A percentile compares a stretch with the other conserved stretches of the same genome.
Conservation (phyloP, 2,888 invertebrate species). For the Drosophila anomalata region DNA sequence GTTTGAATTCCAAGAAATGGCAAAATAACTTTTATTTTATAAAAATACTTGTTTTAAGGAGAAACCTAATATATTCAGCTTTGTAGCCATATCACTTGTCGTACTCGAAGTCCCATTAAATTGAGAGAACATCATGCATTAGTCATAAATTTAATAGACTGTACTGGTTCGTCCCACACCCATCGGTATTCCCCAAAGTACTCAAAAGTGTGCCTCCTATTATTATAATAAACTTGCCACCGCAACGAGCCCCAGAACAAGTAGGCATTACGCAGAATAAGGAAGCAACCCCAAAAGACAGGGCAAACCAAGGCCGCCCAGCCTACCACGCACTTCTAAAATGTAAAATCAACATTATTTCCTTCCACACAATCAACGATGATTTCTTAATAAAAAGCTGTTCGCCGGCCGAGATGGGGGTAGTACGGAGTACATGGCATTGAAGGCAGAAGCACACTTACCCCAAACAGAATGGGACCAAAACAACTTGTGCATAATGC, state of each 20-base stretch:
- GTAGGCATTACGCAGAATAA: constrained; percentile 10
- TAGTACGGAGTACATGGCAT: neutral
- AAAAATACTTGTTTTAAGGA: neutral
- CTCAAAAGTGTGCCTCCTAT: constrained; percentile 63
- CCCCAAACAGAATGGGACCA: constrained; percentile 29
- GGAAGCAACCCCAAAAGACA: constrained; percentile 39
- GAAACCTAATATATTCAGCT: neutral
- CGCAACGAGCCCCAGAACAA: constrained; percentile 36
- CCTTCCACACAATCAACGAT: constrained; percentile 79
- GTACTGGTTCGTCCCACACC: constrained; percentile 3
- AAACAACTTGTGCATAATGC: constrained; percentile 67
- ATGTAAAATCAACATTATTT: constrained; percentile 76
- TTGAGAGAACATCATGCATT: constrained; percentile 42
- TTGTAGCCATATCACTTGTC: neutral
- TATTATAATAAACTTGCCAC: constrained; percentile 71
- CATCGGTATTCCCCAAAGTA: constrained; percentile 51
- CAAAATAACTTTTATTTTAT: neutral
- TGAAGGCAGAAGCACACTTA: constrained; percentile 41
- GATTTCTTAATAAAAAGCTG: constrained; percentile 76
- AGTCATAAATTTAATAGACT: constrained; percentile 60
- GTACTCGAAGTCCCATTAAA: constrained; percentile 35
- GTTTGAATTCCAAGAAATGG: neutral
- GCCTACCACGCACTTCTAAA: constrained; percentile 52
- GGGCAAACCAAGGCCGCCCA: constrained; percentile 1
- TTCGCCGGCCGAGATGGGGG: constrained; percentile 12